Percentiles rank a stretch among this genome's conserved stretches.
phyloP scores from a whole-genome alignment of 2,797 vertebrate species.

The Mormyrus proboscirostris region DNA sequence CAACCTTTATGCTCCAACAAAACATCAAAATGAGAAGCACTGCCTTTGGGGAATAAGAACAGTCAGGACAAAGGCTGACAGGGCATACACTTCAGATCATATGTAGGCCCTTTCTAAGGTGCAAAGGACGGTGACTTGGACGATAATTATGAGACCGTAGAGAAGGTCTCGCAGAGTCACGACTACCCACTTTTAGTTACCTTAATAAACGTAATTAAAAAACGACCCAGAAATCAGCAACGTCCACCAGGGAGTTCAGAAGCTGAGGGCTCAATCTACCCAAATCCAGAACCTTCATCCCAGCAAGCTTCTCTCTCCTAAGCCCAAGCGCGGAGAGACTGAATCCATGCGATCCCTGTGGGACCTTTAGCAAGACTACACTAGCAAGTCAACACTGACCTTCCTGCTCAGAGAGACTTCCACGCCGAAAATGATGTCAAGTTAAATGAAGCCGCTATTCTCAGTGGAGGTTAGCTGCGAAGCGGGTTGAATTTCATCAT shows the following conservation, averaged over 20 bases:
- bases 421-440: slow-evolving; percentile 21
- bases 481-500: neutral
- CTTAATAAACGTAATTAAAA: slow-evolving; percentile 21
- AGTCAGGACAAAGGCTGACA: neutral
- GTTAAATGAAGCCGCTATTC: slow-evolving; percentile 21
- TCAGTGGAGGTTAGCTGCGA: neutral
- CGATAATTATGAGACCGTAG: neutral
- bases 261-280: neutral
- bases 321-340: neutral
- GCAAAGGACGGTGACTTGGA: slow-evolving; percentile 5
- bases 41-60: neutral
- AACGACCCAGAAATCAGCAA: neutral
- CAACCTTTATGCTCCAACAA: neutral
- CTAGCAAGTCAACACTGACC: slow-evolving; percentile 20
- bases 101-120: neutral
- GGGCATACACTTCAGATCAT: neutral
- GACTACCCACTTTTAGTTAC: slow-evolving; percentile 18
- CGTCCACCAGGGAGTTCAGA: neutral
- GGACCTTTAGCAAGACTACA: slow-evolving; percentile 16
- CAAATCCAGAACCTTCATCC: neutral
- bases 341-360: neutral
- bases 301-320: neutral
- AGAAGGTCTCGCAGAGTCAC: neutral
- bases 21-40: neutral
- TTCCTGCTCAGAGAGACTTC: slow-evolving; percentile 7